Evolutionary conservation across 2,113 vertebrate genomes (phyloP).

Genomic region (Neotoma lepida): DNA sequence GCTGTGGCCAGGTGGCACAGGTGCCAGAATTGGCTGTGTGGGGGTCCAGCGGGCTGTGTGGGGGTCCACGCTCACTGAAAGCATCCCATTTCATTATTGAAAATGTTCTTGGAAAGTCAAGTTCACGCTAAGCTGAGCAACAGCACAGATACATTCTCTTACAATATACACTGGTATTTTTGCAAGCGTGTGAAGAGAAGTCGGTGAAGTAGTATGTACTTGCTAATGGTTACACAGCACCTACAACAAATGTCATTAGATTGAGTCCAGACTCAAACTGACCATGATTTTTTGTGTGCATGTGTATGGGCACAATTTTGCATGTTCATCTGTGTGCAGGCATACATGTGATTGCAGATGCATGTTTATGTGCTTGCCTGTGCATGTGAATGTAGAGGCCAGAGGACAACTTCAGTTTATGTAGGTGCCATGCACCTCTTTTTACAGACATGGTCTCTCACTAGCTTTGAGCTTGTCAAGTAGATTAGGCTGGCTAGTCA

Average conservation of each 20-base stretch:
- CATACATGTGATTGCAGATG: background rate
- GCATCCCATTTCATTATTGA: background rate
- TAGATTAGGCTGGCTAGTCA: no score
- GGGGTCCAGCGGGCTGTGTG: background rate
- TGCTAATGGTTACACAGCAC: background rate
- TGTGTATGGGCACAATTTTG: background rate
- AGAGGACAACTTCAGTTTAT: no score
- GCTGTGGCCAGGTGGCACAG: background rate
- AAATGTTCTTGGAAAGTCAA: slow-evolving; percentile 65
- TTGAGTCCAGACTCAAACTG: background rate
- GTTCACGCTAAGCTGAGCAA: slow-evolving; percentile 56
- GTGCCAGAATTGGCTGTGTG: slow-evolving; percentile 36
- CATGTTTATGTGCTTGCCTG: background rate
- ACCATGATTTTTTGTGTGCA: background rate
- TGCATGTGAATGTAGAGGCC: no score
- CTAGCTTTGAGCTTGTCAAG: background rate
- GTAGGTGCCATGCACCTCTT: background rate
- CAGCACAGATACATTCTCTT: slow-evolving; percentile 8
- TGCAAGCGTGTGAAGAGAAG: background rate
- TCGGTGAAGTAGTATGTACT: background rate
- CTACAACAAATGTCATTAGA: background rate
- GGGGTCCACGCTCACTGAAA: background rate
- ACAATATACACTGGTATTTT: background rate
- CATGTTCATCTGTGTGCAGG: background rate
- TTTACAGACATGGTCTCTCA: background rate